Evolutionary conservation across 2,113 vertebrate species (phyloP).

Genomic region (Misgurnus anguillicaudatus): DNA sequence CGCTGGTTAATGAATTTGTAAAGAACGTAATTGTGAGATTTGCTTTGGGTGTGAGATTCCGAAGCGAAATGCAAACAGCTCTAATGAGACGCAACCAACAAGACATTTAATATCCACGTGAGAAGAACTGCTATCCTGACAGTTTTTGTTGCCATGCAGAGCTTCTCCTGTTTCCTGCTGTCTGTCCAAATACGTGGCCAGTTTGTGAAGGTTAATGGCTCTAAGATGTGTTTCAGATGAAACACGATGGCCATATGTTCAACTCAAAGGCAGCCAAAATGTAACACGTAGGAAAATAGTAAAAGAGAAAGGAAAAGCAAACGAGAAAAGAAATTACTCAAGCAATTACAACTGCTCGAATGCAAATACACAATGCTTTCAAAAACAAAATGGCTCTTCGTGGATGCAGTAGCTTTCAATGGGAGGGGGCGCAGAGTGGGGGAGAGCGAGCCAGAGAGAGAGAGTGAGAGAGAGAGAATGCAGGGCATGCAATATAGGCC

Average conservation of each 20-base stretch:
- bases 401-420: not conserved
- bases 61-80: not conserved
- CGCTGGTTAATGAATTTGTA: conserved; percentile 26
- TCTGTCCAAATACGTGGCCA: not conserved
- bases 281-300: not conserved
- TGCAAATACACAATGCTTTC: not conserved
- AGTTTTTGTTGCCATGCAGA: conserved; percentile 7
- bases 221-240: not conserved
- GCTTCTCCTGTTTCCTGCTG: not conserved
- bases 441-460: not conserved
- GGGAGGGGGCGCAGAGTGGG: not conserved
- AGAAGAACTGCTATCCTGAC: conserved; percentile 11
- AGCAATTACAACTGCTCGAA: not conserved
- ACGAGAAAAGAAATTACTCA: not conserved
- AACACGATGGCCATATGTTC: not conserved
- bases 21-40: conserved; percentile 29
- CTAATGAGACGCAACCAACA: conserved; percentile 32
- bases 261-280: not conserved
- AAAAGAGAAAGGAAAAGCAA: not conserved
- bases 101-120: conserved; percentile 32
- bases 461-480: not conserved
- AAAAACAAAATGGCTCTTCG: not conserved
- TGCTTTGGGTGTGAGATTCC: conserved; percentile 18
- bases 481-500: conserved; percentile 30
- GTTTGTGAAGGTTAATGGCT: conserved; percentile 17